Evolutionary conservation across 2,113 vertebrate species (phyloP).

Genomic region (Galbula dea): DNA sequence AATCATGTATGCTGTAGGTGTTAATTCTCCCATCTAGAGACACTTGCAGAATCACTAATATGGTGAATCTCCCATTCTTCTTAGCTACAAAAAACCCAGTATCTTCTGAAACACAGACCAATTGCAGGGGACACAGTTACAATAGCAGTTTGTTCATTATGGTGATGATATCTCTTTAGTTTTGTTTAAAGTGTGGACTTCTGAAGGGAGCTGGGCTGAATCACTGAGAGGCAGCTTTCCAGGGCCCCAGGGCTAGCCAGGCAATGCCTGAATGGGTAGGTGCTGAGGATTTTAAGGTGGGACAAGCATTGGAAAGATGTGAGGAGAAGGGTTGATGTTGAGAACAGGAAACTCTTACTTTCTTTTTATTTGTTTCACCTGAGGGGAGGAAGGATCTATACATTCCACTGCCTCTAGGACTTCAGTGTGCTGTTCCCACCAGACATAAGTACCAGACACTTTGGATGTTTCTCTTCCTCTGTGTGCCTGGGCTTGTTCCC

Average conservation of each 20-base stretch:
- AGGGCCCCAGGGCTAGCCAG: neutral
- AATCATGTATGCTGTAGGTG: slow-evolving; percentile 41
- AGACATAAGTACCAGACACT: neutral
- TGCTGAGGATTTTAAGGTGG: neutral
- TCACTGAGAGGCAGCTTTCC: neutral
- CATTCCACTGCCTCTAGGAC: neutral
- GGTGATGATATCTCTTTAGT: neutral
- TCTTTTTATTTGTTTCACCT: neutral
- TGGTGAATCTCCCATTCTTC: neutral
- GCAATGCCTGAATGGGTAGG: neutral
- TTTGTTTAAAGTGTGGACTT: neutral
- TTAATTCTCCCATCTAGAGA: slow-evolving; percentile 15
- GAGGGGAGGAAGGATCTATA: neutral
- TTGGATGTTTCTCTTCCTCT: neutral
- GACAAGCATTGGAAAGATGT: neutral
- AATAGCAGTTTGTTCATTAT: neutral
- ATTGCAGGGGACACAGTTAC: neutral
- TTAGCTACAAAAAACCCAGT: neutral
- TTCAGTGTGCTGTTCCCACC: neutral
- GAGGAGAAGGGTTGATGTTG: neutral
- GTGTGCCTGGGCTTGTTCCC: neutral
- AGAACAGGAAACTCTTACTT: neutral
- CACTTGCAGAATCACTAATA: slow-evolving; percentile 9
- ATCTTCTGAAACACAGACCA: neutral
- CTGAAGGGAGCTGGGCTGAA: neutral